Evolutionary conservation across 1,140 invertebrate species (phyloP).

Genomic region (Anagrus nilaparvatae): DNA sequence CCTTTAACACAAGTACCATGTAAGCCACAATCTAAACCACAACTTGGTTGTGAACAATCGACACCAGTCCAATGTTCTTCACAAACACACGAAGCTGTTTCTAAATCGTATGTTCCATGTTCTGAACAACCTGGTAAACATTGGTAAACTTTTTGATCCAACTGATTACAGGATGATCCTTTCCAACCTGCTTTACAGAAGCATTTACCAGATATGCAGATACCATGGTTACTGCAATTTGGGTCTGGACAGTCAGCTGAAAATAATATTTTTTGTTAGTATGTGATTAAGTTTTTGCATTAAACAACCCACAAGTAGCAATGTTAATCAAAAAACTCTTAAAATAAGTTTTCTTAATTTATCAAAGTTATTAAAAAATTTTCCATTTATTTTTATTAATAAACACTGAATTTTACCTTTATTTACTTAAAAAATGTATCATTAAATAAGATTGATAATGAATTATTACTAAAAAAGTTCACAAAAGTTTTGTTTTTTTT

Average conservation of each 20-base stretch:
- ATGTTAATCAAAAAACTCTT: too few relatives aligned
- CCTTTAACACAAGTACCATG: constrained; percentile 85
- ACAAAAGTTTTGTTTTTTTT: too few relatives aligned
- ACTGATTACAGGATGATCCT: constrained; percentile 75
- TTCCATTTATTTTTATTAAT: too few relatives aligned
- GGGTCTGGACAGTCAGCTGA: constrained; percentile 78
- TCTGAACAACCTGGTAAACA: constrained; percentile 84
- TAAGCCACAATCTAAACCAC: constrained; percentile 80
- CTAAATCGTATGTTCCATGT: constrained; percentile 80
- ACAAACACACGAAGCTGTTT: constrained; percentile 76
- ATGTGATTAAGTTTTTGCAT: too few relatives aligned
- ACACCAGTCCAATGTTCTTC: constrained; percentile 82
- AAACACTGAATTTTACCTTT: too few relatives aligned
- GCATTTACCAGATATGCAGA: constrained; percentile 86
- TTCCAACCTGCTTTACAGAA: constrained; percentile 94
- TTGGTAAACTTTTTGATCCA: constrained; percentile 79
- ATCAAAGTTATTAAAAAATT: too few relatives aligned
- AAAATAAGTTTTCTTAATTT: too few relatives aligned
- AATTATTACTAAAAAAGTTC: too few relatives aligned
- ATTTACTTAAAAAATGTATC: too few relatives aligned
- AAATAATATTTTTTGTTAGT: too few relatives aligned
- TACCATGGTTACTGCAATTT: constrained; percentile 81
- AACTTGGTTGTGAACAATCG: constrained; percentile 84
- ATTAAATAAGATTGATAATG: too few relatives aligned
- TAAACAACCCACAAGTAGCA: too few relatives aligned